Conservation (phyloP, 2,888 invertebrate genomes). For the Calameuta pallipes region DNA sequence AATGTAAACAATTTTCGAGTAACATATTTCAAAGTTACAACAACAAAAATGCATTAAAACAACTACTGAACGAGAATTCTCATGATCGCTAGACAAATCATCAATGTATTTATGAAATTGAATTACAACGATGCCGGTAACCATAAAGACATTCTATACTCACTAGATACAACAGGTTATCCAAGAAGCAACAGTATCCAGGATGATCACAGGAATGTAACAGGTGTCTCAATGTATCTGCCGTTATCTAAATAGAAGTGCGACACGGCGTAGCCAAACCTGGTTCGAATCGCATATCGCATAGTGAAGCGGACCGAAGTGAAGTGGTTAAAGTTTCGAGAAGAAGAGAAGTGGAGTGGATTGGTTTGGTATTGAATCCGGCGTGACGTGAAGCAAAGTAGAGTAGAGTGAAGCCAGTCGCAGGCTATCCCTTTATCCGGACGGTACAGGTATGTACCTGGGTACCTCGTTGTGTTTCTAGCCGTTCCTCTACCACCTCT, state of each 20-base stretch:
- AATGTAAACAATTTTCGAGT: not conserved
- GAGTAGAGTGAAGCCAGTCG: conserved; percentile 24
- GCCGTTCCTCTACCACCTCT: conserved; percentile 36
- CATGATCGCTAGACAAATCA: not conserved
- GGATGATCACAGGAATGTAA: not conserved
- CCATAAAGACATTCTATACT: not conserved
- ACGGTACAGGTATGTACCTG: conserved; percentile 15
- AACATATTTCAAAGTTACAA: not conserved
- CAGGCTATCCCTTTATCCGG: conserved; percentile 31
- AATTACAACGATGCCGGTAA: not conserved
- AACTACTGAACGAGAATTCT: not conserved
- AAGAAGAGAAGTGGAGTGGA: not conserved
- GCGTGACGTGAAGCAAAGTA: not conserved
- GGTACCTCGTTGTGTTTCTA: conserved; percentile 8
- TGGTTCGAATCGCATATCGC: not conserved
- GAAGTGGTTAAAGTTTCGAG: not conserved
- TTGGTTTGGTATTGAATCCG: not conserved
- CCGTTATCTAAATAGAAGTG: not conserved
- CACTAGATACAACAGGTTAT: not conserved
- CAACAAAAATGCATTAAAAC: not conserved
- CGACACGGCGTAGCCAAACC: not conserved
- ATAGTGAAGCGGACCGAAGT: not conserved
- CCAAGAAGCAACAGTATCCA: not conserved
- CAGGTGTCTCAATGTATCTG: not conserved
- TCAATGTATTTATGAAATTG: not conserved